Base-by-base conservation (phyloP, 64 coral and sea anemone genomes). In the Montipora efflorescens region DNA sequence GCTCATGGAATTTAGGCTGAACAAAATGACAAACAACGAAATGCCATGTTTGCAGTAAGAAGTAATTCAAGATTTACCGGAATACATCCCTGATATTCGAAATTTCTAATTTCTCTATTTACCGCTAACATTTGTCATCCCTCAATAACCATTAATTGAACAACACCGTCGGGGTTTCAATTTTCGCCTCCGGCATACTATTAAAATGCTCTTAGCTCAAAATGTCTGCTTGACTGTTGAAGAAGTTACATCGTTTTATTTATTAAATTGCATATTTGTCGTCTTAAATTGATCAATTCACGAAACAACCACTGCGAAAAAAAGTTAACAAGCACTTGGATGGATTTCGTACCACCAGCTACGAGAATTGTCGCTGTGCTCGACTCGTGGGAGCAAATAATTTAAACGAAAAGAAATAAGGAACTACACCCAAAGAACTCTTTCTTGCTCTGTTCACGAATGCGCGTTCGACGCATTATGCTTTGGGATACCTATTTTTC, bases 1-100 rank as follows among this genome's bases (percentile, higher is more conserved):
- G 88, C 79, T 7, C 83, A 95, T 86, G 79, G 67, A 83, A 95
- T 95, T 95, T 90, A 74, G 71, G 36, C 80, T 95, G 77, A 90
- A 90, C 90, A 76, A 87, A 88, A 69, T 64, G 53, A 88, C 70
- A 95, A 95, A 95, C 78, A 95, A 16, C 3, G 19, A 18, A 86
- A 86, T 13, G 46, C 12, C 14, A 52, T 71, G 82, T 86, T 67
- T 86, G 66, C 18, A 43, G 19, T 78, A 86, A 86, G 48, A 48
- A 6, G 82, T 86, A 71, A 86, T 86, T 86, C 47, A 10, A 49
- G 69, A 86, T 48, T 59, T 50, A 25, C 47, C 22, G 10, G 3
- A 44, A 13, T 72, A 47, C 47, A 72, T 48, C 14, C 66, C n/a
- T 71, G n/a, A 86, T 51, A 86, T 86, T 86, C 67, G 22, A 72